A percentile compares a stretch with the other conserved stretches of the same genome.
Conservation (phyloP, 1,140 invertebrate genomes). For the Calliphora vicina region DNA sequence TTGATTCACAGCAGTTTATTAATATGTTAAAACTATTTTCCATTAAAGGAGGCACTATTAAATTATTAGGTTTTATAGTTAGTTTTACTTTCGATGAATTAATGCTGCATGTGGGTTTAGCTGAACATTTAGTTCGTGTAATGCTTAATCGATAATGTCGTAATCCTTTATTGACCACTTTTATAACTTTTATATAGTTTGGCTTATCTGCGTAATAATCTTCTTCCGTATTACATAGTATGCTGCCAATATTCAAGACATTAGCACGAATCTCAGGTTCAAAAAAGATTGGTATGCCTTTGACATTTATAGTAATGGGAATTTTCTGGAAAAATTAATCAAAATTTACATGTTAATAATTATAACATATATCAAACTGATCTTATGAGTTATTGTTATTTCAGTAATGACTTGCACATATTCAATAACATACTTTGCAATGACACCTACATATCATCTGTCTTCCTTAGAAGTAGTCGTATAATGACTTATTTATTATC, state of each 20-base stretch:
- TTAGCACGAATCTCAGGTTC: conserved; percentile 46
- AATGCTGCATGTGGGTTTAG: conserved; percentile 37
- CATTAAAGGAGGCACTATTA: conserved; percentile 39
- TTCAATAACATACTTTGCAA: no score
- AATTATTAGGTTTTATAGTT: conserved; percentile 47
- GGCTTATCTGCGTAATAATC: conserved; percentile 40
- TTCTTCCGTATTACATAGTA: conserved; percentile 47
- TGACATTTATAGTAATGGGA: conserved; percentile 50
- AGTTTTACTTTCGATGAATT: conserved; percentile 45
- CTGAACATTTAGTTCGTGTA: conserved; percentile 17
- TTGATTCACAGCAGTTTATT: conserved; percentile 45
- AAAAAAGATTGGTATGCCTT: conserved; percentile 53
- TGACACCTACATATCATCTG: no score
- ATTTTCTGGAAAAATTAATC: conserved; percentile 44
- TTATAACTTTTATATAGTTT: conserved; percentile 41
- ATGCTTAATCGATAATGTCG: conserved; percentile 48
- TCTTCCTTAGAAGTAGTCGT: no score
- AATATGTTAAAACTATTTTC: conserved; percentile 41
- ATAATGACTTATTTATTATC: no score
- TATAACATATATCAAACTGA: no score
- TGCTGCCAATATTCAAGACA: conserved; percentile 47
- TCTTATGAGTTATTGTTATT: no score
- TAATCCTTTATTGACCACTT: conserved; percentile 45
- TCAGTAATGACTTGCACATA: no score
- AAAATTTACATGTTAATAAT: no score